Percentiles rank a stretch among this genome's conserved stretches.
Conservation (phyloP, 2,888 invertebrate genomes). For the Lypha dubia region DNA sequence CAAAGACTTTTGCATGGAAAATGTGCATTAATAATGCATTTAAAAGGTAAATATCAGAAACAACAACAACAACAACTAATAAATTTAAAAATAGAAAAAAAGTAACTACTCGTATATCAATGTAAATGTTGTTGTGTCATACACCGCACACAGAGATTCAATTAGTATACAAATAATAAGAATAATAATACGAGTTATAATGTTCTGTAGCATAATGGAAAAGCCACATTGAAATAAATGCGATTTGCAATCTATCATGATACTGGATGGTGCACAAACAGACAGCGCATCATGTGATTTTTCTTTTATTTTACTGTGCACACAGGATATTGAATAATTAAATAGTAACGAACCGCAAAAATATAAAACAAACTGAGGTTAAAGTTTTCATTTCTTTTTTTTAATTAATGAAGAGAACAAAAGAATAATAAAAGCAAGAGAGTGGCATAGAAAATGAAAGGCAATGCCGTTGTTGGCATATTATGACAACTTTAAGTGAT, state of each 20-base stretch:
- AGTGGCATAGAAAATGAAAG: neutral
- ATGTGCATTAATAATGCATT: conserved; percentile 59
- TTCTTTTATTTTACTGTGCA: conserved; percentile 14
- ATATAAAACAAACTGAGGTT: conserved; percentile 48
- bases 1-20: conserved; percentile 33
- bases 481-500: too few relatives aligned
- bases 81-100: neutral
- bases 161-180: conserved; percentile 65
- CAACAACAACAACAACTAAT: conserved; percentile 32
- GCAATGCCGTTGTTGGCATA: too few relatives aligned
- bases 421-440: conserved; percentile 43
- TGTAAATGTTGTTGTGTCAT: conserved; percentile 33
- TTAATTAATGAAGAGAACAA: conserved; percentile 34
- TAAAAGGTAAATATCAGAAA: conserved; percentile 47
- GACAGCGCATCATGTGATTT: neutral
- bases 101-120: neutral
- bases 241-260: neutral
- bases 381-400: conserved; percentile 47
- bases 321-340: conserved; percentile 69
- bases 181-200: conserved; percentile 32
- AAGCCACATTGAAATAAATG: conserved; percentile 48
- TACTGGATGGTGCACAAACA: neutral
- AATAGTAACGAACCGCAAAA: conserved; percentile 64
- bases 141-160: conserved; percentile 57
- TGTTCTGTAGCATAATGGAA: too few relatives aligned